A percentile compares a stretch with the other conserved stretches of the same genome.
phyloP scores from a whole-genome alignment of 2,888 invertebrate species.

The Eledona agricola region DNA sequence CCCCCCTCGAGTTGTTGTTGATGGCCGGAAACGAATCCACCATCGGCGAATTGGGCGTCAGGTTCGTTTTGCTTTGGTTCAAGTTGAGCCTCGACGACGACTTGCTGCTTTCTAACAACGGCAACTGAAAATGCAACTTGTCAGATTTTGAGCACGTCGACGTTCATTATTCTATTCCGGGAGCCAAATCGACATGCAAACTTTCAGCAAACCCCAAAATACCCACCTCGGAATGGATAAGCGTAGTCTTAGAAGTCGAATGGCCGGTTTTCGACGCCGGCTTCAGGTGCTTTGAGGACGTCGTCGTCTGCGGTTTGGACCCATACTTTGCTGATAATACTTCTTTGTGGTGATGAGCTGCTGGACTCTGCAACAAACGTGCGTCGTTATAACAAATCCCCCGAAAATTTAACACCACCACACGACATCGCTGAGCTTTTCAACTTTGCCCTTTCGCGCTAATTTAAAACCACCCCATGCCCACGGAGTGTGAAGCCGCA shows the following conservation, averaged over 20 bases:
- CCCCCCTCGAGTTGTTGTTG: slow-evolving; percentile 57
- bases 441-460: too few relatives aligned
- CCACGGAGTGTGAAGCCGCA: too few relatives aligned
- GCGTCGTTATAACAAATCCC: too few relatives aligned
- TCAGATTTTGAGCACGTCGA: too few relatives aligned
- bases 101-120: slow-evolving; percentile 58
- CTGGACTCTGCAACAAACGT: slow-evolving; percentile 59
- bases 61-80: slow-evolving; percentile 54
- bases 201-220: neutral
- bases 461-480: too few relatives aligned
- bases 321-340: slow-evolving; percentile 58
- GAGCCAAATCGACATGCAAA: slow-evolving; percentile 25
- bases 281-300: slow-evolving; percentile 57
- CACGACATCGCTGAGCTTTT: too few relatives aligned
- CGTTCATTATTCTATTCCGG: slow-evolving; percentile 22
- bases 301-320: slow-evolving; percentile 53
- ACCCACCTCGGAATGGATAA: slow-evolving; percentile 60
- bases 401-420: too few relatives aligned
- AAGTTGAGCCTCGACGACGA: slow-evolving; percentile 57
- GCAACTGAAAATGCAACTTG: slow-evolving; percentile 58
- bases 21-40: slow-evolving; percentile 58
- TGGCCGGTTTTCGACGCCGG: slow-evolving; percentile 55
- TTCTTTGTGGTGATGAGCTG: slow-evolving; percentile 60
- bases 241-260: slow-evolving; percentile 56
- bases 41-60: slow-evolving; percentile 56